Percentiles rank a stretch among this genome's conserved stretches.
These are phyloP conservation scores for Meganola albula DNA, from an alignment of 2,888 invertebrate genomes.

Conservation along the genomic window DNA sequence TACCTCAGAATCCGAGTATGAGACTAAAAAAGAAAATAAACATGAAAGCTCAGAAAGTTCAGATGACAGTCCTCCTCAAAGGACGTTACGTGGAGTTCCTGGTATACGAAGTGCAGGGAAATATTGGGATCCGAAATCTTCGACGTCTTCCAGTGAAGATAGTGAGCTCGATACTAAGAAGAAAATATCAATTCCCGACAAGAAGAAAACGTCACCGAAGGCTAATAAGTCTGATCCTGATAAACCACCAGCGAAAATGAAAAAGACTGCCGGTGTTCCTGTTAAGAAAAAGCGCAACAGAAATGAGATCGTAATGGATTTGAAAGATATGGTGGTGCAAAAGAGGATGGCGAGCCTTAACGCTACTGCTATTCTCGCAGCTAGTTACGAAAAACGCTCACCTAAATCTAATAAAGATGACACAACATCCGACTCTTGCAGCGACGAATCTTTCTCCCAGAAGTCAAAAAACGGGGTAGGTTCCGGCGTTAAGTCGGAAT, in stretches of 20 bases:
- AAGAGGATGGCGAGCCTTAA: slow-evolving; percentile 95
- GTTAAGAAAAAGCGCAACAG: slow-evolving; percentile 77
- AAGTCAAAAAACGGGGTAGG: slow-evolving; percentile 72
- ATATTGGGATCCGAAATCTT: slow-evolving; percentile 89
- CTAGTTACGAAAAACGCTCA: slow-evolving; percentile 88
- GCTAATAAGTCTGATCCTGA: slow-evolving; percentile 70
- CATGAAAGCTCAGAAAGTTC: slow-evolving; percentile 68
- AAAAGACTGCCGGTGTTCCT: slow-evolving; percentile 59
- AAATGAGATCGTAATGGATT: slow-evolving; percentile 84
- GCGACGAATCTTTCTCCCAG: slow-evolving; percentile 72
- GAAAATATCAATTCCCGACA: slow-evolving; percentile 45
- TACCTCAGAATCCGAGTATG: slow-evolving; percentile 72
- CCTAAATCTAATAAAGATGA: slow-evolving; percentile 78
- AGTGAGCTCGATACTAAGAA: slow-evolving; percentile 69
- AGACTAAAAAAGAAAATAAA: slow-evolving; percentile 59
- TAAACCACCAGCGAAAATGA: slow-evolving; percentile 65
- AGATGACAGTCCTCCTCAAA: slow-evolving; percentile 73
- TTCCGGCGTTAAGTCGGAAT: slow-evolving; percentile 76
- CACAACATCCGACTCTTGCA: slow-evolving; percentile 77
- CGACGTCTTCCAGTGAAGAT: slow-evolving; percentile 79
- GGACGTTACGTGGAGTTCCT: slow-evolving; percentile 83
- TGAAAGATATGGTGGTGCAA: slow-evolving; percentile 91
- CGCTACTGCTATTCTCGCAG: slow-evolving; percentile 92
- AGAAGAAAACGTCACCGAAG: slow-evolving; percentile 59
- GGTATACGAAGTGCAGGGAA: slow-evolving; percentile 87